phyloP scores from a whole-genome alignment of 2,888 invertebrate genomes.

The Plebejus melissa region DNA sequence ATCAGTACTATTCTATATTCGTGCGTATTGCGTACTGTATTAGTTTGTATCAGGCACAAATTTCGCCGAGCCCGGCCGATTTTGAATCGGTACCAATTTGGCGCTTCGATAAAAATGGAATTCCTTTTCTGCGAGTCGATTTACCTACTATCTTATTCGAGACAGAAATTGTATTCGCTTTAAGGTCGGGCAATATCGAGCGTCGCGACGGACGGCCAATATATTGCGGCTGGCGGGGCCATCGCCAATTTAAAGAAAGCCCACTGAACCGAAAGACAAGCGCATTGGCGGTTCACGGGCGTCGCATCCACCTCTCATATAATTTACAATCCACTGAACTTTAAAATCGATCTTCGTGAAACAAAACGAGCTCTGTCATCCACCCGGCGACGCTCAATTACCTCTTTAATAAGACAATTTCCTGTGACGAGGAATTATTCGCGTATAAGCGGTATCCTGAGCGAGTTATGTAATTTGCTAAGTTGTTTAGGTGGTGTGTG shows the following conservation, averaged over 20 bases:
- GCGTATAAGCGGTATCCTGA: slow-evolving; percentile 29
- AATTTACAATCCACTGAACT: slow-evolving; percentile 79
- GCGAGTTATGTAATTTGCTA: slow-evolving; percentile 9
- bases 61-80: slow-evolving; percentile 41
- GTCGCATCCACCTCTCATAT: slow-evolving; percentile 68
- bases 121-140: slow-evolving; percentile 60
- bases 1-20: slow-evolving; percentile 4
- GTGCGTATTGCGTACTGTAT: slow-evolving; percentile 42
- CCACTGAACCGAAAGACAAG: slow-evolving; percentile 80
- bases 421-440: slow-evolving; percentile 38
- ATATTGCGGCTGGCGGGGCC: slow-evolving; percentile 73
- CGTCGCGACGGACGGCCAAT: slow-evolving; percentile 74
- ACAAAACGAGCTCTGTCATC: slow-evolving; percentile 57
- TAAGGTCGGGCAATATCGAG: slow-evolving; percentile 77
- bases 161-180: slow-evolving; percentile 76
- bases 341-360: slow-evolving; percentile 77
- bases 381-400: slow-evolving; percentile 58
- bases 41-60: slow-evolving; percentile 69
- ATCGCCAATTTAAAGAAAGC: slow-evolving; percentile 80
- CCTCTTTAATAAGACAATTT: slow-evolving; percentile 53
- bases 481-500: slow-evolving; percentile 1
- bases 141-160: slow-evolving; percentile 72
- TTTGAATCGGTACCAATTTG: slow-evolving; percentile 40
- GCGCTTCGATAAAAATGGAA: slow-evolving; percentile 60
- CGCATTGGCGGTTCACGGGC: slow-evolving; percentile 78